Conservation (phyloP, 23 tunicate genomes). For the Trididemnum nubilum region DNA sequence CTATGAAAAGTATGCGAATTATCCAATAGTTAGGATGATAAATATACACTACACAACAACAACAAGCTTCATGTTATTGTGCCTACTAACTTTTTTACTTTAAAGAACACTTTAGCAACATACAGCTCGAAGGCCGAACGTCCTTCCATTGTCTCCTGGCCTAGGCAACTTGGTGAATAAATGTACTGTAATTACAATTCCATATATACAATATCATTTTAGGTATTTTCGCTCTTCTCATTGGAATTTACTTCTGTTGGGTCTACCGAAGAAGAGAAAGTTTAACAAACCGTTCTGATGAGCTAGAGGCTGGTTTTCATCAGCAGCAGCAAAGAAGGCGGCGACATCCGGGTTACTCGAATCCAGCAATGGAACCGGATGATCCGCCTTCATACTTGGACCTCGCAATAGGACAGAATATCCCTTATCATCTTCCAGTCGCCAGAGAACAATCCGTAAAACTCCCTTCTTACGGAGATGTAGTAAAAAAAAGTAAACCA, state of each 20-base stretch:
- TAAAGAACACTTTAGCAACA: too few species aligned
- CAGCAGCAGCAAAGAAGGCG: not conserved
- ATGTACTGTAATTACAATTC: too few species aligned
- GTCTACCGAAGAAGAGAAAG: not conserved
- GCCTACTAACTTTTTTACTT: too few species aligned
- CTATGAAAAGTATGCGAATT: too few species aligned
- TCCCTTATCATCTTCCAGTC: not conserved
- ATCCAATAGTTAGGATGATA: too few species aligned
- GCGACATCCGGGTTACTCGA: not conserved
- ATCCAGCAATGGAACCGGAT: slow-evolving; percentile 8
- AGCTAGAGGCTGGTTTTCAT: slow-evolving; percentile 4
- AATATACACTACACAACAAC: too few species aligned
- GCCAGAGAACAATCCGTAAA: not conserved
- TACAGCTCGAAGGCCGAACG: too few species aligned
- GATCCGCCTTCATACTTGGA: slow-evolving; percentile 2
- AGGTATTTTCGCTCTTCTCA: not conserved
- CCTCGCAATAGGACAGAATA: not conserved
- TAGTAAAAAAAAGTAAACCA: not conserved
- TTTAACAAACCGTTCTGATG: not conserved
- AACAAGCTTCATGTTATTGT: too few species aligned
- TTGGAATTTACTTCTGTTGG: slow-evolving; percentile 28
- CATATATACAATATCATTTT: too few species aligned
- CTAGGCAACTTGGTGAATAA: too few species aligned
- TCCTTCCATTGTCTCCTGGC: too few species aligned
- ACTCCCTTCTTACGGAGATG: slow-evolving; percentile 22